These are phyloP conservation scores for Harpalus rufipes DNA, from an alignment of 2,888 invertebrate species.

Conservation along the genomic window DNA sequence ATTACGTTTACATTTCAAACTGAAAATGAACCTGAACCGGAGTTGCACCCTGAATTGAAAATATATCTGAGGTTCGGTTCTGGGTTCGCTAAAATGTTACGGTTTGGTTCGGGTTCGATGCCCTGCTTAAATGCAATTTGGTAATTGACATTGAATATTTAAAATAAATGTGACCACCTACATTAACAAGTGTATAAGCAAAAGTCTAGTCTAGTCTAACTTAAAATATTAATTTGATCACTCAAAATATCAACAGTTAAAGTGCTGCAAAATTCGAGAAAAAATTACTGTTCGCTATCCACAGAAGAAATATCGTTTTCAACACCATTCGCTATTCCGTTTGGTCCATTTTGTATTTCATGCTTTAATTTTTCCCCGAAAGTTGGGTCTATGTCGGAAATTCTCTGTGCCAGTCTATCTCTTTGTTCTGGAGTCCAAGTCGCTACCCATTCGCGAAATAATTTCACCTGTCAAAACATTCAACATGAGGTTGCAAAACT, in stretches of 20 bases:
- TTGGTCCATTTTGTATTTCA: constrained; percentile 76
- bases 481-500: constrained; percentile 48
- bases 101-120: too few species aligned
- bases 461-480: constrained; percentile 81
- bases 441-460: constrained; percentile 91
- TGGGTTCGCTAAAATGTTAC: too few species aligned
- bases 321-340: constrained; percentile 68
- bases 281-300: constrained; percentile 70
- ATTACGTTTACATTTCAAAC: too few species aligned
- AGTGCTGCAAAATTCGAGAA: constrained; percentile 44
- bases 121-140: constrained; percentile 50
- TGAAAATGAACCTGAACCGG: too few species aligned
- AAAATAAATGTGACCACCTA: constrained; percentile 20
- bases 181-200: constrained; percentile 49
- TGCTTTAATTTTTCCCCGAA: constrained; percentile 86
- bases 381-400: constrained; percentile 85
- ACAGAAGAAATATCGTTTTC: constrained; percentile 72
- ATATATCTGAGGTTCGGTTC: too few species aligned
- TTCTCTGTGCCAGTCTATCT: constrained; percentile 83
- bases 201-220: constrained; percentile 69
- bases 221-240: constrained; percentile 70
- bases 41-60: too few species aligned
- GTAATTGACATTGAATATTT: constrained; percentile 41
- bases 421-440: constrained; percentile 88
- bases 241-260: constrained; percentile 67